Conservation (phyloP, 2,113 vertebrate genomes). For the Baryphthengus martii region DNA sequence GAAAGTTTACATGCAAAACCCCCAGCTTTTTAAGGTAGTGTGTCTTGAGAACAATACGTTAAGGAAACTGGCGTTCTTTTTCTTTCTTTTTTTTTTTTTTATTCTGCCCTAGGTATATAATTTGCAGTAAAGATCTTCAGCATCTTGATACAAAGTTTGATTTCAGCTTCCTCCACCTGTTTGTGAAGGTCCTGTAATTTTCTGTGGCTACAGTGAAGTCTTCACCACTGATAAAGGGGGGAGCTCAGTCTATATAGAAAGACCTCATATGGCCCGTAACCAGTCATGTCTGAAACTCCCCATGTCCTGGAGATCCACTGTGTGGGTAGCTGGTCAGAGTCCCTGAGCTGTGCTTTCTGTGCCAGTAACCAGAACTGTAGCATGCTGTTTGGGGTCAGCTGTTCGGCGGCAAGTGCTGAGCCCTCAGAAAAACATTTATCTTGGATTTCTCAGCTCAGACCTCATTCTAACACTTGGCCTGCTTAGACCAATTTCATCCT, state of each 20-base stretch:
- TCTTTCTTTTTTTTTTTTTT: too few species aligned
- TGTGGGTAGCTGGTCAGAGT: not conserved
- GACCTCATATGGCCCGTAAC: not conserved
- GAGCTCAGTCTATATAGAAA: not conserved
- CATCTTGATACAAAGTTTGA: not conserved
- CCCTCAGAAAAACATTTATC: slow-evolving; percentile 38
- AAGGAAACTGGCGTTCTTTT: not conserved
- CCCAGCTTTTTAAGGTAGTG: not conserved
- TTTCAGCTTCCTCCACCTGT: not conserved
- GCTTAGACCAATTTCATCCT: slow-evolving; percentile 5
- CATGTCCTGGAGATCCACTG: not conserved
- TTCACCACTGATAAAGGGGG: not conserved
- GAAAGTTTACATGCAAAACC: not conserved
- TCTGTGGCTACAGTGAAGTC: not conserved
- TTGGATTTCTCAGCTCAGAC: slow-evolving; percentile 34
- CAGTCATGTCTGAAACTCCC: not conserved
- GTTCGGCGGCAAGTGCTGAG: not conserved
- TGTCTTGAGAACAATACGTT: not conserved
- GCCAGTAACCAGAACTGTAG: not conserved
- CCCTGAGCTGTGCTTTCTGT: not conserved
- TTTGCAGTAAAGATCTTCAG: not conserved
- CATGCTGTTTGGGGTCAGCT: not conserved
- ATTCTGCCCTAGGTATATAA: not conserved
- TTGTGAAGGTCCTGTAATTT: not conserved
- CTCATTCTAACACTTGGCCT: slow-evolving; percentile 30